These are phyloP conservation scores for Schizaphis graminum DNA, from an alignment of 2,888 invertebrate genomes.

Conservation along the genomic window DNA sequence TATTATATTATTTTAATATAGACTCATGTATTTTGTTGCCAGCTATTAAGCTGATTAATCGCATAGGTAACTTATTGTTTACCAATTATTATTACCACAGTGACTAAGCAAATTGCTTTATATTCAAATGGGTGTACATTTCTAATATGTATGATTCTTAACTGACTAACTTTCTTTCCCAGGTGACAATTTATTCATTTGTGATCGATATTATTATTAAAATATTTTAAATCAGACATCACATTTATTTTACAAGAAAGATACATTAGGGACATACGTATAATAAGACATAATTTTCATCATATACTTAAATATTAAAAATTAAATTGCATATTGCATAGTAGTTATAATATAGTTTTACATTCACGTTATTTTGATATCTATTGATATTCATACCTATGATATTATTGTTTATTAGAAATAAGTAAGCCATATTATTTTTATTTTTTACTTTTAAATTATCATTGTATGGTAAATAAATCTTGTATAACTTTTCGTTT, in stretches of 20 bases:
- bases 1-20: background rate
- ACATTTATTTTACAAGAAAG: background rate
- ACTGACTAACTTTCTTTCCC: background rate
- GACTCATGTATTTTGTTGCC: background rate
- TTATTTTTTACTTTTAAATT: background rate
- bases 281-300: background rate
- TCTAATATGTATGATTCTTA: background rate
- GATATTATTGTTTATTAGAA: background rate
- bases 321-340: background rate
- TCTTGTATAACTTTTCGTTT: constrained; percentile 14
- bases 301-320: background rate
- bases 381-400: background rate
- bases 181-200: background rate
- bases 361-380: background rate
- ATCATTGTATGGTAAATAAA: background rate
- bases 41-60: constrained; percentile 13
- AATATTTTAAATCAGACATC: background rate
- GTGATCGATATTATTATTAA: background rate
- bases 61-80: constrained; percentile 19
- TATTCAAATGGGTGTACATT: constrained; percentile 3
- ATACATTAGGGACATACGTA: background rate
- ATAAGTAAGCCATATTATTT: background rate
- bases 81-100: background rate
- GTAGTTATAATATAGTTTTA: background rate
- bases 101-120: constrained; percentile 8